These are phyloP conservation scores for Spondyliosoma cantharus DNA, from an alignment of 2,797 vertebrate species.

Conservation along the genomic window DNA sequence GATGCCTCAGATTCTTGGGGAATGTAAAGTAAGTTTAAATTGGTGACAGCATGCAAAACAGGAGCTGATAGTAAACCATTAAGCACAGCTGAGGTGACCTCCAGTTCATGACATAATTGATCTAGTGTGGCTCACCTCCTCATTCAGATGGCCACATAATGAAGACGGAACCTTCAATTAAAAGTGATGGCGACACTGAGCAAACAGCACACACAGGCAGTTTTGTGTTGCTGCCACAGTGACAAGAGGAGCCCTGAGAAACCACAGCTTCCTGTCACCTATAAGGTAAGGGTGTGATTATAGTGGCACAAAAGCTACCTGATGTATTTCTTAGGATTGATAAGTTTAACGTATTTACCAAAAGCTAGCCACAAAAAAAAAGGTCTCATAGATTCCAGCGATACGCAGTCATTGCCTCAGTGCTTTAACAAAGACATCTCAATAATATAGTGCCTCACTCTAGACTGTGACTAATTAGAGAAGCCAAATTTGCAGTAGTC, in stretches of 20 bases:
- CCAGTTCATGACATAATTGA: slow-evolving; percentile 65
- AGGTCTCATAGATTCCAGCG: neutral
- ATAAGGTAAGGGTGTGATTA: neutral
- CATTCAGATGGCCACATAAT: slow-evolving; percentile 42
- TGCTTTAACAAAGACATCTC: neutral
- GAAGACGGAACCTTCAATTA: slow-evolving; percentile 66
- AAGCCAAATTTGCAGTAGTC: slow-evolving; percentile 14
- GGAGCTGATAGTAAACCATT: slow-evolving; percentile 46
- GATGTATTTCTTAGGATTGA: neutral
- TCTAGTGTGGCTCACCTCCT: slow-evolving; percentile 48
- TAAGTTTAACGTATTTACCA: neutral
- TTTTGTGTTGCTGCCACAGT: slow-evolving; percentile 15
- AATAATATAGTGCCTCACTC: slow-evolving; percentile 4
- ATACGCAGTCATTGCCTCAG: neutral
- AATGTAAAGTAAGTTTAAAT: slow-evolving; percentile 25
- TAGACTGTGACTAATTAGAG: slow-evolving; percentile 32
- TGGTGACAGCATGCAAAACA: slow-evolving; percentile 32
- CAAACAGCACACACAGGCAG: slow-evolving; percentile 37
- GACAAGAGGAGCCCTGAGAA: neutral
- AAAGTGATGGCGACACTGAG: slow-evolving; percentile 15
- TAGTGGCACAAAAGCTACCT: neutral
- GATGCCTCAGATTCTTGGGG: neutral
- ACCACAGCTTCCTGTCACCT: neutral
- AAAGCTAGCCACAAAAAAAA: neutral
- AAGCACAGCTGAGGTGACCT: slow-evolving; percentile 56